Evolutionary conservation across 92 coral and sea anemone species (phyloP), one percentile per base, ranked within the genome.

Genomic region (Blastomussa wellsi): DNA sequence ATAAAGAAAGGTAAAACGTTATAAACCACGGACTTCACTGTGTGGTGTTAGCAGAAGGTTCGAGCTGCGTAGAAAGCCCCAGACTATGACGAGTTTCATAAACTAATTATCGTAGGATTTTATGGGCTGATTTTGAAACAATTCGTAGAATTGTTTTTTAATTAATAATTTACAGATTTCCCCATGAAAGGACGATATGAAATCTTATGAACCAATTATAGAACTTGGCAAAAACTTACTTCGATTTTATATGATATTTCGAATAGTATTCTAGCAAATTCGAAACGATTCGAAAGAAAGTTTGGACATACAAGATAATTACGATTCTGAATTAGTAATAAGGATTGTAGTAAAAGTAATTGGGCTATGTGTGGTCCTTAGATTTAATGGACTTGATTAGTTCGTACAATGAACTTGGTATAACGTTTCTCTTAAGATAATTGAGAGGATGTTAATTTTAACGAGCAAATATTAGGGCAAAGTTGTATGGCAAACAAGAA

Each of bases 71-170:
- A 60, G 33, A 60, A 60, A 59, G 0, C 1, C 31, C 66, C 66
- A n/a, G 26, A 60, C 5, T n/a, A 60, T 7, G 67, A 1, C 15
- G 24, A 14, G 13, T 60, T 28, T 60, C 32, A 60, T 10, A 59
- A 20, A 60, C 67, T 12, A 59, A n/a, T 7, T n/a, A 0, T 15
- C 9, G 33, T 60, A 8, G 33, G 15, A n/a, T 59, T 60, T 3
- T n/a, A n/a, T n/a, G n/a, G 13, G 67, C 5, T 73, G 53, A 73
- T 39, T 73, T 37, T 26, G 16, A 20, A 22, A 9, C 55, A 52
- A 49, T 69, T 79, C 52, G n/a, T 79, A 79, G 82, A 79, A 60
- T 37, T 13, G 0, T 39, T 79, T 62, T 73, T 39, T 79, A 4
- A 64, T 79, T 79, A 38, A 79, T 79, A 0, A 60, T 26, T 57